A percentile compares a stretch with the other conserved stretches of the same genome.
Conservation (phyloP, 2,113 vertebrate genomes). For the Ranitomeya variabilis region DNA sequence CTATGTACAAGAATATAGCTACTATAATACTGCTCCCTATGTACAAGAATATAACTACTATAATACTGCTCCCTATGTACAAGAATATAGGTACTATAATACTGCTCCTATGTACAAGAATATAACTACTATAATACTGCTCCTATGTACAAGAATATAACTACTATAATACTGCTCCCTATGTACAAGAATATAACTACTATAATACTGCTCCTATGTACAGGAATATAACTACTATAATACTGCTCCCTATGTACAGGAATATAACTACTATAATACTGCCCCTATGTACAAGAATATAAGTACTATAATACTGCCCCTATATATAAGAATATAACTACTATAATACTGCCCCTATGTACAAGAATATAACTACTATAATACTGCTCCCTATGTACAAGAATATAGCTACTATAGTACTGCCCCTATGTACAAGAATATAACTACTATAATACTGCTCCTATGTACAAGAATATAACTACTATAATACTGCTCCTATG, state of each 20-base stretch:
- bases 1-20: background rate
- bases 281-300: background rate
- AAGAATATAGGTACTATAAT: background rate
- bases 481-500: background rate
- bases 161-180: background rate
- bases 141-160: background rate
- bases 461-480: background rate
- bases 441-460: background rate
- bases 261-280: conserved; percentile 1
- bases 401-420: background rate
- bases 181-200: background rate
- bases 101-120: background rate
- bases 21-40: background rate
- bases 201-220: background rate
- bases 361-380: background rate
- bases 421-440: background rate
- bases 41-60: background rate
- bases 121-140: background rate
- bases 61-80: background rate
- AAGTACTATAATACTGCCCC: background rate
- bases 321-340: background rate
- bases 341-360: too few species aligned
- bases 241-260: background rate
- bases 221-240: background rate
- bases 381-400: background rate